Base-by-base conservation (phyloP, 2,113 vertebrate species). In the Ciconia stormi region DNA sequence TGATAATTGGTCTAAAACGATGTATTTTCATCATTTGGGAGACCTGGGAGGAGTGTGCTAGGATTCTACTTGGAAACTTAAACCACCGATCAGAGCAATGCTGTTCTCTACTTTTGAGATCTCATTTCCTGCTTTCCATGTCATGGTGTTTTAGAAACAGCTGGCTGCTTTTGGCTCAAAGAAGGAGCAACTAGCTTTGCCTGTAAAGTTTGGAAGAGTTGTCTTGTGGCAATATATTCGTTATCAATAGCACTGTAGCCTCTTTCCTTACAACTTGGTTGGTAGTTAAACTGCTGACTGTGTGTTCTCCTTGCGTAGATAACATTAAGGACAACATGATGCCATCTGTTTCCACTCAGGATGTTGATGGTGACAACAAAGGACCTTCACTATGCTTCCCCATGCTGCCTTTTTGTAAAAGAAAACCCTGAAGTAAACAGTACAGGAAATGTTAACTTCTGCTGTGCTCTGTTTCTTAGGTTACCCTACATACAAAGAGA, bases 401-500 rank as follows among this genome's bases (percentile, higher is more conserved):
- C 11, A 4, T 0, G 0, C 36, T n/a, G 56, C 30, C n/a, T 63
- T 38, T 27, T 11, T 82, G 59, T 40, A 20, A 21, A 66, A n/a
- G 34, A 61, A 14, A n/a, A 9, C 22, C 44, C 50, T 17, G 46
- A 66, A 7, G 34, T 32, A 32, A 52, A 11, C 11, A 4, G n/a
- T 7, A 2, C 14, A 13, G 44, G 44, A 18, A 4, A 30, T 0
- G 19, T 7, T 59, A 50, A 69, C 8, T 11, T n/a, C 11, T 27
- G 56, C 70, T 42, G 49, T 69, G 4, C 56, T 89, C 30, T 90
- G 22, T 63, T 73, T 52, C 62, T 26, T 81, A 99, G 99, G 99
- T 69, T 99, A 99, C 97, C 99, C 99, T 11, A 99, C 99, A 0
- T 99, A 99, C 97, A 99, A 99, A 95, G 99, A 99, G 97, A 99